Evolutionary conservation across 1,140 invertebrate genomes (phyloP).

Genomic region (Panulirus ornatus): DNA sequence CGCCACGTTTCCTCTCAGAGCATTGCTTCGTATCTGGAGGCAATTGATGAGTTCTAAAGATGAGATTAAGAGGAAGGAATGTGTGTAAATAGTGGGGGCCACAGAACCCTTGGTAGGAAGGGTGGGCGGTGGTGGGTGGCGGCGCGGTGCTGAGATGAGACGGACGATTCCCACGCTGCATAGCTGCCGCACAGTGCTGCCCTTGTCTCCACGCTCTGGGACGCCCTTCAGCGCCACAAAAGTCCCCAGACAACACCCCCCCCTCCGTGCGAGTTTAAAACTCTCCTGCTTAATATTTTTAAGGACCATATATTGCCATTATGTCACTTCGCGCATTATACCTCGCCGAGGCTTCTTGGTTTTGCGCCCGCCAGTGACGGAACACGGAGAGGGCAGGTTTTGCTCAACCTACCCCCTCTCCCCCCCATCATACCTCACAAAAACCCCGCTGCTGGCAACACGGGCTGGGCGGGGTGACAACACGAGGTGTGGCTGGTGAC

Average conservation of each 20-base stretch:
- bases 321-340: neutral
- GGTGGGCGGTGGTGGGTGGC: neutral
- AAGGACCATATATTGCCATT: neutral
- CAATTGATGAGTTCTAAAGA: neutral
- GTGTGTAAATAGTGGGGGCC: neutral
- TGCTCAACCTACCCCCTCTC: too few relatives aligned
- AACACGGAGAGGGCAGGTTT: too few relatives aligned
- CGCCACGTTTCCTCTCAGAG: neutral
- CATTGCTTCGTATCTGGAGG: neutral
- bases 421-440: too few relatives aligned
- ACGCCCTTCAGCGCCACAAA: neutral
- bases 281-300: slow-evolving; percentile 2
- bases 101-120: neutral
- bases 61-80: neutral
- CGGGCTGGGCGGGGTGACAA: neutral
- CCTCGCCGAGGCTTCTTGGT: too few relatives aligned
- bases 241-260: neutral
- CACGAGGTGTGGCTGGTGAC: neutral
- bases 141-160: neutral
- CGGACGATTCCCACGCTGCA: slow-evolving; percentile 5
- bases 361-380: too few relatives aligned
- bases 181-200: neutral
- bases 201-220: slow-evolving; percentile 15
- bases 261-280: neutral
- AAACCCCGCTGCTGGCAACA: neutral